Conservation (phyloP, 1,140 invertebrate genomes). For the Diorhabda sublineata region DNA sequence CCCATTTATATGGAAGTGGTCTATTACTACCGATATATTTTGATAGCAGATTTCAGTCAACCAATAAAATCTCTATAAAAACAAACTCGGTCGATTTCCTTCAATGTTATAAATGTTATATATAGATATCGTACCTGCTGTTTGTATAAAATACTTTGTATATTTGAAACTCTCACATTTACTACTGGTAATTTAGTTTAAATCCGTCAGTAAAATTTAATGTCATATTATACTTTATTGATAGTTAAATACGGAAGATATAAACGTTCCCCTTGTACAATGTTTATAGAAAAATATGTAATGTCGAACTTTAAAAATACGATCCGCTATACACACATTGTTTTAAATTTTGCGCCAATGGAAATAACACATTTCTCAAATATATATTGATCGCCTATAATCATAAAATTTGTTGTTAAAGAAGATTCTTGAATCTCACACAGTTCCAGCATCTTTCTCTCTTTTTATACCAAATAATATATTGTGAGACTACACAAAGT, state of each 20-base stretch:
- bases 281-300: slow-evolving; percentile 10
- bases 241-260: slow-evolving; percentile 11
- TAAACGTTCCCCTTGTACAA: slow-evolving; percentile 14
- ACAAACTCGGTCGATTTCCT: no score
- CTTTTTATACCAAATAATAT: no score
- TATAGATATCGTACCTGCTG: neutral
- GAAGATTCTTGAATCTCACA: neutral
- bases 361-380: neutral
- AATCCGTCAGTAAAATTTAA: slow-evolving; percentile 16
- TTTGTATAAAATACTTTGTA: slow-evolving; percentile 19
- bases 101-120: no score
- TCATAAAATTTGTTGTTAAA: neutral
- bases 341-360: neutral
- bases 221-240: slow-evolving; percentile 20
- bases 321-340: neutral
- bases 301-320: slow-evolving; percentile 1
- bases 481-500: no score
- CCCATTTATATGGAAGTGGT: no score
- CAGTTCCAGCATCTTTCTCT: no score
- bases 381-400: neutral
- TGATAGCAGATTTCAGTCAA: no score
- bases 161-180: slow-evolving; percentile 15
- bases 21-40: no score
- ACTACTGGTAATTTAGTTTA: slow-evolving; percentile 19
- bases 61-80: no score